Evolutionary conservation across 1,140 invertebrate genomes (phyloP).

Genomic region (Calephelis virginiensis): DNA sequence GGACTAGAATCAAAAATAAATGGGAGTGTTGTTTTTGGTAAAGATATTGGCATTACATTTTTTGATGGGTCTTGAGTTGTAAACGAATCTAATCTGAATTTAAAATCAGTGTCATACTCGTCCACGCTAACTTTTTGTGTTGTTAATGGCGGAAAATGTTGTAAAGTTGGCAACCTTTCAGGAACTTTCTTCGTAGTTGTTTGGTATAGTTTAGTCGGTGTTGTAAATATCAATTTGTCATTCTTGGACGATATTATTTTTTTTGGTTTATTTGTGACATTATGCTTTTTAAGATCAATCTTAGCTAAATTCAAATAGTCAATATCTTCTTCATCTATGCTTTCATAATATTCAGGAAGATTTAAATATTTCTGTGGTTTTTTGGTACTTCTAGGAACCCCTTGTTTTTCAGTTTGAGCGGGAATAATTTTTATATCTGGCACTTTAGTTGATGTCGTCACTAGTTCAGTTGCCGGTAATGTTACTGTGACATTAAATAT

Average conservation of each 20-base stretch:
- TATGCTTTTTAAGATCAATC: slow-evolving; percentile 61
- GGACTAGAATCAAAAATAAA: slow-evolving; percentile 5
- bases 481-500: background rate
- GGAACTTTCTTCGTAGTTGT: slow-evolving; percentile 23
- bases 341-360: slow-evolving; percentile 55
- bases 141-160: slow-evolving; percentile 59
- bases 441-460: background rate
- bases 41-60: slow-evolving; percentile 28
- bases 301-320: slow-evolving; percentile 58
- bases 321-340: slow-evolving; percentile 53
- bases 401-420: slow-evolving; percentile 7
- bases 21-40: slow-evolving; percentile 19
- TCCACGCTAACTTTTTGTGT: slow-evolving; percentile 43
- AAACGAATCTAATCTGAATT: slow-evolving; percentile 47
- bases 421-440: background rate
- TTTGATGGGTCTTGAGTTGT: slow-evolving; percentile 37
- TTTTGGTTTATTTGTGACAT: slow-evolving; percentile 29
- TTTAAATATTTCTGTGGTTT: slow-evolving; percentile 45
- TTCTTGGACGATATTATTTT: background rate
- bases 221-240: slow-evolving; percentile 22
- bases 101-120: slow-evolving; percentile 42
- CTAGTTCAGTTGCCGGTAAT: background rate
- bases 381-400: slow-evolving; percentile 24
- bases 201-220: slow-evolving; percentile 20
- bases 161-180: slow-evolving; percentile 54